Percentiles rank a stretch among this genome's conserved stretches.
These are phyloP conservation scores for Nautilus pompilius DNA, from an alignment of 1,140 invertebrate species.

Conservation along the genomic window DNA sequence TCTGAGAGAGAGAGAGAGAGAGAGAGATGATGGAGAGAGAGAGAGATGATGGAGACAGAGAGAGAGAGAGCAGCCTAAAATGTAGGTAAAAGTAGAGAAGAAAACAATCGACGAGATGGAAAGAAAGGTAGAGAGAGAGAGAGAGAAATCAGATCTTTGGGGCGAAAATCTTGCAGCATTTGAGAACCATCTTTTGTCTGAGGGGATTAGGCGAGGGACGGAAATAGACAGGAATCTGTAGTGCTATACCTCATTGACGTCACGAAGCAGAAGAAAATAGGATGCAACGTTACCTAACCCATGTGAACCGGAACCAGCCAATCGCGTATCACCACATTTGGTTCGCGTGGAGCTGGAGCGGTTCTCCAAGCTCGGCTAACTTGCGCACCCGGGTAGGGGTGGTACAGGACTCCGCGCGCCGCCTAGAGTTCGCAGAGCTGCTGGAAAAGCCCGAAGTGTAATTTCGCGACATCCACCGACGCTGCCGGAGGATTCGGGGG, in stretches of 20 bases:
- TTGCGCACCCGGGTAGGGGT: neutral
- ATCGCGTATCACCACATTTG: constrained; percentile 34
- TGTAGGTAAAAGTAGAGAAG: too few species aligned
- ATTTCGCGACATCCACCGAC: neutral
- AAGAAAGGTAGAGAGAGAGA: too few species aligned
- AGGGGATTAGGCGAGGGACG: constrained; percentile 4
- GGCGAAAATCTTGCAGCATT: too few species aligned
- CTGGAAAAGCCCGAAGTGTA: constrained; percentile 1
- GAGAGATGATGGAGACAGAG: neutral
- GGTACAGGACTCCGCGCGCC: neutral
- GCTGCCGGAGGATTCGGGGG: neutral
- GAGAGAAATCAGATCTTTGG: too few species aligned
- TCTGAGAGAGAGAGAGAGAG: too few species aligned
- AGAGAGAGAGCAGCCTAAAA: constrained; percentile 4
- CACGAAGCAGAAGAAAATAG: neutral
- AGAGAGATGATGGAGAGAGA: neutral
- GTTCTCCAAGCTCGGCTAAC: constrained; percentile 17
- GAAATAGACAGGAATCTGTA: constrained; percentile 21
- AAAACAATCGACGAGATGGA: too few species aligned
- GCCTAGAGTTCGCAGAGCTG: neutral
- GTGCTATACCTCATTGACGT: constrained; percentile 17
- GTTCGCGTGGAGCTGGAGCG: constrained; percentile 19
- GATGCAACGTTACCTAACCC: constrained; percentile 20
- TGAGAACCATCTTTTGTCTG: constrained; percentile 20
- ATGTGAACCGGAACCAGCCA: constrained; percentile 22